Evolutionary conservation across 2,797 vertebrate genomes (phyloP).

Genomic region (Anguilla megastoma): DNA sequence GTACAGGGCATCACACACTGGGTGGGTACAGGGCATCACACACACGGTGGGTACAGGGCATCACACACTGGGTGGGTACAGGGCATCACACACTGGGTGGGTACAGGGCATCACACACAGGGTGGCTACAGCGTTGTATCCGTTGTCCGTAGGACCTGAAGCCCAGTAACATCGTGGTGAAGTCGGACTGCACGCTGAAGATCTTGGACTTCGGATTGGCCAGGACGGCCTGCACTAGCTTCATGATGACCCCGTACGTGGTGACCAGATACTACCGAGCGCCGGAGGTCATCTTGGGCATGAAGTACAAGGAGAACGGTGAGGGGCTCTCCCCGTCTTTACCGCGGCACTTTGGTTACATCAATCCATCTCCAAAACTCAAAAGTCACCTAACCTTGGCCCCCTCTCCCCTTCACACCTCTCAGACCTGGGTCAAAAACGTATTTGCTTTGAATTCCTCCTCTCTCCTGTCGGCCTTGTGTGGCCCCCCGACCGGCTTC

Average conservation of each 20-base stretch:
- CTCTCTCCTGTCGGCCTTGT: neutral
- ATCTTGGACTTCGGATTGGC: conserved; percentile 96
- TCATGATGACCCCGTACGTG: conserved; percentile 98
- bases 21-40: too few species aligned
- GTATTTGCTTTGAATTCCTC: conserved; percentile 72
- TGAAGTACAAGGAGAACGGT: conserved; percentile 99
- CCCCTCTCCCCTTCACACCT: neutral
- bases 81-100: neutral
- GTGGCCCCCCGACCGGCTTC: too few species aligned
- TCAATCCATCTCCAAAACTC: too few species aligned
- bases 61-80: conserved; percentile 88
- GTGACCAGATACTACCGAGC: conserved; percentile 96
- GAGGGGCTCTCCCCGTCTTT: conserved; percentile 47
- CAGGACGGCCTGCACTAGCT: conserved; percentile 94
- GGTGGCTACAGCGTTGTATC: neutral
- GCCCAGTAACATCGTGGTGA: conserved; percentile 97
- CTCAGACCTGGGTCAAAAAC: too few species aligned
- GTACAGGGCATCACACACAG: neutral
- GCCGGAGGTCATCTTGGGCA: conserved; percentile 94
- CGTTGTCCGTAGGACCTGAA: conserved; percentile 84
- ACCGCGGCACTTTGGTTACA: neutral
- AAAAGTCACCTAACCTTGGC: too few species aligned
- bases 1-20: too few species aligned
- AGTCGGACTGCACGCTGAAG: conserved; percentile 95
- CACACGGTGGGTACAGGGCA: conserved; percentile 62